Conservation (phyloP, 2,113 vertebrate genomes). For the Pedetes capensis region DNA sequence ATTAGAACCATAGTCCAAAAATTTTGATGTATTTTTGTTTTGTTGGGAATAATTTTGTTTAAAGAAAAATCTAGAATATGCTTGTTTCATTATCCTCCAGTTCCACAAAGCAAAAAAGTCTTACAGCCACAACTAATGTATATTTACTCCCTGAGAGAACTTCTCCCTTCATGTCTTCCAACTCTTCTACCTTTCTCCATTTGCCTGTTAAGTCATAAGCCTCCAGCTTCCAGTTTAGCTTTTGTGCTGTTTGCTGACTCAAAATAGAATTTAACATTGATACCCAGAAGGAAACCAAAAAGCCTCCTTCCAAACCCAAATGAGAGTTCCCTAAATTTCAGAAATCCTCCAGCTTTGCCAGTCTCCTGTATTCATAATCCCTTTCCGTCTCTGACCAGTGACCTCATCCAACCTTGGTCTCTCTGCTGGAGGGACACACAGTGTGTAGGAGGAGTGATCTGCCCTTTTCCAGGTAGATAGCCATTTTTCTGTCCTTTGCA, state of each 20-base stretch:
- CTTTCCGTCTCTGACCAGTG: neutral
- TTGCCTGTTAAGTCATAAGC: neutral
- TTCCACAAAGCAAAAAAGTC: neutral
- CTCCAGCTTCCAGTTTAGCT: constrained; percentile 37
- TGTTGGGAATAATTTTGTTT: constrained; percentile 20
- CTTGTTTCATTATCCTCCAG: neutral
- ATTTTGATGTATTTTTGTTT: neutral
- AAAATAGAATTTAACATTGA: constrained; percentile 22
- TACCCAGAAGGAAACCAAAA: constrained; percentile 37
- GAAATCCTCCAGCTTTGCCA: neutral
- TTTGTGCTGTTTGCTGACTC: neutral
- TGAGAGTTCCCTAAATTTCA: neutral
- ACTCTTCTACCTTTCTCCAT: neutral
- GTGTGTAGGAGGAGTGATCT: neutral
- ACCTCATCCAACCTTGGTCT: neutral
- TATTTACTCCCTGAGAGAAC: neutral
- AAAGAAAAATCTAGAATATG: neutral
- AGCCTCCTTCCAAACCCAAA: neutral
- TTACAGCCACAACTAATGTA: neutral
- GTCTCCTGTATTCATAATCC: neutral
- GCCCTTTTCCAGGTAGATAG: neutral
- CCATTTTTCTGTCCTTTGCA: neutral
- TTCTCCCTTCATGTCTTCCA: neutral
- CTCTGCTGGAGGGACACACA: neutral
- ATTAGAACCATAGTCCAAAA: neutral